A percentile compares a stretch with the other conserved stretches of the same genome.
Evolutionary conservation across 23 tunicate genomes (phyloP).

Genomic region (Botrylloides violaceus): DNA sequence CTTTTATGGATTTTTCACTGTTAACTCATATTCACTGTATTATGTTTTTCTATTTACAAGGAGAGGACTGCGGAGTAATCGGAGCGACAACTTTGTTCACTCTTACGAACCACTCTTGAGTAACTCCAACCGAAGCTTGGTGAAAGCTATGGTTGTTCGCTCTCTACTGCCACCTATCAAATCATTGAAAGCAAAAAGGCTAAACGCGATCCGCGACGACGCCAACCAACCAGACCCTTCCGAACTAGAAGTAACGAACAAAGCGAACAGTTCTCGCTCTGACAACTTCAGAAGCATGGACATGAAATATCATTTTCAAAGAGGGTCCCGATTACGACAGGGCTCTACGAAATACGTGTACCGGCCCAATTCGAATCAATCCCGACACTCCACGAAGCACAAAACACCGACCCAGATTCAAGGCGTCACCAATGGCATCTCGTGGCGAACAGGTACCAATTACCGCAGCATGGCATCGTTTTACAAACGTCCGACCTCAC

Average conservation of each 20-base stretch:
- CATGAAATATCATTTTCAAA: slow-evolving; percentile 19
- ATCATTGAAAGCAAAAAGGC: background rate
- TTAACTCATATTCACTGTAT: background rate
- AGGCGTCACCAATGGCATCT: slow-evolving; percentile 18
- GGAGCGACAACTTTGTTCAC: background rate
- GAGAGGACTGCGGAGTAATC: background rate
- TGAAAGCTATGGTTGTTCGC: slow-evolving; percentile 19
- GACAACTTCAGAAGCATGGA: background rate
- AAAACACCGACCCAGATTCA: too few relatives aligned
- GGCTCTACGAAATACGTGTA: slow-evolving; percentile 21
- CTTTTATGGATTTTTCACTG: too few relatives aligned
- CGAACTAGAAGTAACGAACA: background rate
- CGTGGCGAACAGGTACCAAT: slow-evolving; percentile 58
- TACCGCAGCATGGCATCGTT: slow-evolving; percentile 74
- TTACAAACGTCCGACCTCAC: slow-evolving; percentile 64
- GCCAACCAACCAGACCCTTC: too few relatives aligned
- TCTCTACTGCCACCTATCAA: slow-evolving; percentile 18
- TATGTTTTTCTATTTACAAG: background rate
- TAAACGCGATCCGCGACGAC: too few relatives aligned
- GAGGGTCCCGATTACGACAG: slow-evolving; percentile 25
- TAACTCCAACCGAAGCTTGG: background rate
- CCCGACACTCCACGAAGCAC: slow-evolving; percentile 22
- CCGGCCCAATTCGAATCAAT: slow-evolving; percentile 4
- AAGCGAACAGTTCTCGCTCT: background rate
- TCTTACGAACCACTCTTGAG: background rate